Evolutionary conservation across 2,888 invertebrate genomes (phyloP), one percentile per base, ranked within the genome.

Genomic region (Bibio marci): DNA sequence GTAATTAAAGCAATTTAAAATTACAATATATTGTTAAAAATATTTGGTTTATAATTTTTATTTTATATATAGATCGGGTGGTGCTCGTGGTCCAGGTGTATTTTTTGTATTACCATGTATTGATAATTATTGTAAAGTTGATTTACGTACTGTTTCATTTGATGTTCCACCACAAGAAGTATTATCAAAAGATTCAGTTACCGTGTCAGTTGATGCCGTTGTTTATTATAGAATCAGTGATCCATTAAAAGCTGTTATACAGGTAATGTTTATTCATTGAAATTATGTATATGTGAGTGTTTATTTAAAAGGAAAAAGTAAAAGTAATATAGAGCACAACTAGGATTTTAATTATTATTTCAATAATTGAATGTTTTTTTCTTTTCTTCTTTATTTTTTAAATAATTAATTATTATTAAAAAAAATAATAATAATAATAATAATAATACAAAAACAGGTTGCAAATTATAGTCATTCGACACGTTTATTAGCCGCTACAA

Each of bases 141-240:
- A 95, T 61, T 65, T 94, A 41, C 71, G 94, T 45, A 91, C 91
- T 1, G 85, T 94, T 1, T 88, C 91, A 0, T 95, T 94, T 55
- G 91, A 94, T 63, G 91, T 95, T 1, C 91, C 94, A 33, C 90
- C 92, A 1, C 94, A 95, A 67, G 92, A 94, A 71, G 88, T 92
- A 26, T 66, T 92, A 39, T 87, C 90, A n/a, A 83, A 85, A 63
- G 91, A 92, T 60, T 86, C 86, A 0, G 91, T 92, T 25, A 94
- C 92, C 1, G 90, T 94, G 1, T 85, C 85, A 2, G 92, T 92
- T 3, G 91, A 92, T 54, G 91, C 91, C 1, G 82, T 83, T 1
- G 81, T 85, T 30, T 85, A 83, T 58, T 85, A 85, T 56, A 71
- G 80, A 45, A 80, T 83, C 44, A 79, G 78, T 50, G 78, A 82